Percentiles rank a stretch among this genome's conserved stretches.
Conservation (phyloP, 2,888 invertebrate genomes). For the Minunthozetes semirufus region DNA sequence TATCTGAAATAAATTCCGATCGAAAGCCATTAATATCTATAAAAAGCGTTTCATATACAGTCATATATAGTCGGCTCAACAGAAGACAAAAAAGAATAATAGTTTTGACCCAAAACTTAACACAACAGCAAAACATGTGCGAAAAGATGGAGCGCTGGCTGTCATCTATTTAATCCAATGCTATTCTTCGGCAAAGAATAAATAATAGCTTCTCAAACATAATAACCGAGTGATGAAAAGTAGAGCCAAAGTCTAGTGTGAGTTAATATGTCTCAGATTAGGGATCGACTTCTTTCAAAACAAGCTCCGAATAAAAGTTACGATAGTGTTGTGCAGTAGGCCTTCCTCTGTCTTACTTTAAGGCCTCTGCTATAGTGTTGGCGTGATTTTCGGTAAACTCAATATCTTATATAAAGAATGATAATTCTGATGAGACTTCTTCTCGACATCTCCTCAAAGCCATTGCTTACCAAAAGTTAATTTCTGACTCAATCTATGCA, state of each 20-base stretch:
- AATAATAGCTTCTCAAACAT: constrained; percentile 11
- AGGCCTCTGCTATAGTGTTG: too few relatives aligned
- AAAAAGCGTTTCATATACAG: background rate
- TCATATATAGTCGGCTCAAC: background rate
- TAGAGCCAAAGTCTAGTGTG: constrained; percentile 17
- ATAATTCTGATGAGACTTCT: background rate
- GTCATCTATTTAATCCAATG: constrained; percentile 5
- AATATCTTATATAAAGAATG: background rate
- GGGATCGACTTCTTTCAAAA: background rate
- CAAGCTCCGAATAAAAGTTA: background rate
- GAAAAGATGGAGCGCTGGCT: background rate
- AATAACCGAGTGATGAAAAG: constrained; percentile 3
- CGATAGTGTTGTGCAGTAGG: too few relatives aligned
- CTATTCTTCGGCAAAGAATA: background rate
- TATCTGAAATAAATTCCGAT: background rate
- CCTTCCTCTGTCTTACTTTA: background rate
- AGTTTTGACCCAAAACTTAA: background rate
- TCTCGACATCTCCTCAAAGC: background rate
- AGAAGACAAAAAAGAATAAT: background rate
- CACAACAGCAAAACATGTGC: background rate
- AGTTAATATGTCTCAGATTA: constrained; percentile 17
- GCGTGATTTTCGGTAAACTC: too few relatives aligned
- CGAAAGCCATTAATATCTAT: background rate
- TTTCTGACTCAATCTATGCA: background rate
- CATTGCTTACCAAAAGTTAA: background rate